Evolutionary conservation across 2,113 vertebrate genomes (phyloP), one percentile per base, ranked within the genome.

Genomic region (Hippocampus guttulatus): DNA sequence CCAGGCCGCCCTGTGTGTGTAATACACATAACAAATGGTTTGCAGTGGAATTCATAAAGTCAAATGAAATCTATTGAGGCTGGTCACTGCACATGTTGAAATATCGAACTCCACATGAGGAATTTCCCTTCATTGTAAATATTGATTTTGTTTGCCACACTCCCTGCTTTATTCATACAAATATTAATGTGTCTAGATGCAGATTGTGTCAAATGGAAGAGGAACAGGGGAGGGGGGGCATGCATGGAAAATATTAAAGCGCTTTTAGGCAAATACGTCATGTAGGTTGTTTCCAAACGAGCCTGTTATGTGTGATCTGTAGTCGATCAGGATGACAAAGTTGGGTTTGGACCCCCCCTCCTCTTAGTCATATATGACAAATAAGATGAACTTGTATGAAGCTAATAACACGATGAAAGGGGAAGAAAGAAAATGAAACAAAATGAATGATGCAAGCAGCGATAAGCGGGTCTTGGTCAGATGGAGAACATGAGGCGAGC

Each of bases 241-340:
- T 25, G 38, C 67, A 64, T 67, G 63, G 62, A 47, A 47, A 87
- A 81, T 74, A 89, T 81, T 67, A 73, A 89, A 75, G 58, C 3
- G 33, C 75, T 74, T 74, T 68, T 78, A 77, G 84, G 2, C 74
- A 86, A 89, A 86, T 86, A 74, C 79, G 73, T 76, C 80, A 84
- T 67, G 63, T 58, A 73, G 79, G 75, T 78, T 72, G 21, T 81
- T 33, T 89, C 76, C 71, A 79, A 87, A 84, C 70, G 65, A 87
- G 86, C 76, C 84, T 73, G 71, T 78, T 73, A 65, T 80, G 75
- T 82, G 79, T 85, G 89, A 89, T 86, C 78, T 81, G 87, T 86
- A 86, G 89, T 90, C 84, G 89, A 91, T 87, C 83, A 81, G 77
- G 38, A 79, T 84, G 84, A 89, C 89, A 72, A 87, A 88, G 81